Evolutionary conservation across 2,113 vertebrate species (phyloP).

Genomic region (Coturnix japonica): DNA sequence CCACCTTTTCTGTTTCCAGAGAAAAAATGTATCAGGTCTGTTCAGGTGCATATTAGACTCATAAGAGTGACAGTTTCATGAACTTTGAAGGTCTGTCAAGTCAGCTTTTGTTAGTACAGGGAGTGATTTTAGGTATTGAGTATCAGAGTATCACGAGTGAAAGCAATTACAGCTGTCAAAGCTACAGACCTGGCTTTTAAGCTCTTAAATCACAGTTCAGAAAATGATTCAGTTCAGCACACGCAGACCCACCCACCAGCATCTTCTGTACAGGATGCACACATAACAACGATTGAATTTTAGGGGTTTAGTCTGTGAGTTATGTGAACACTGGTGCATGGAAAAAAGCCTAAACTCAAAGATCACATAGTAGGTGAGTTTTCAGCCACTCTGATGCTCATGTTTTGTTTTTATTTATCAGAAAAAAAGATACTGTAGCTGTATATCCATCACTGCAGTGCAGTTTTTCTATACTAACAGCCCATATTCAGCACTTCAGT

Average conservation of each 20-base stretch:
- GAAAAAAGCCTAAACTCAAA: background rate
- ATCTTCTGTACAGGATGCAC: background rate
- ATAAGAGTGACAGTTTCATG: background rate
- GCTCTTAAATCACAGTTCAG: background rate
- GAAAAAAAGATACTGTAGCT: background rate
- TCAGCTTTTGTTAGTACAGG: background rate
- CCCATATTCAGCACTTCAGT: background rate
- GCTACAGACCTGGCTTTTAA: background rate
- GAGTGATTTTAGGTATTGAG: background rate
- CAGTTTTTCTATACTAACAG: background rate
- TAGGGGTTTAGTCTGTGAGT: background rate
- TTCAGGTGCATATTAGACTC: background rate
- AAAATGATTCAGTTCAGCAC: background rate
- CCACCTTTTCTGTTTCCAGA: background rate
- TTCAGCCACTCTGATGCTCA: background rate
- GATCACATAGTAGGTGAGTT: background rate
- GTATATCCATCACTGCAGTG: background rate
- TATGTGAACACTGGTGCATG: background rate
- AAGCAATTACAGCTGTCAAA: background rate
- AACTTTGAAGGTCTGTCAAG: background rate
- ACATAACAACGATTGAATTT: background rate
- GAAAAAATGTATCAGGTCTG: background rate
- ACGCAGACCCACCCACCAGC: background rate
- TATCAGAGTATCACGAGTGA: background rate
- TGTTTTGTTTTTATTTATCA: background rate